Base-by-base conservation (phyloP, 1,140 invertebrate species). In the Zaprionus davidi region DNA sequence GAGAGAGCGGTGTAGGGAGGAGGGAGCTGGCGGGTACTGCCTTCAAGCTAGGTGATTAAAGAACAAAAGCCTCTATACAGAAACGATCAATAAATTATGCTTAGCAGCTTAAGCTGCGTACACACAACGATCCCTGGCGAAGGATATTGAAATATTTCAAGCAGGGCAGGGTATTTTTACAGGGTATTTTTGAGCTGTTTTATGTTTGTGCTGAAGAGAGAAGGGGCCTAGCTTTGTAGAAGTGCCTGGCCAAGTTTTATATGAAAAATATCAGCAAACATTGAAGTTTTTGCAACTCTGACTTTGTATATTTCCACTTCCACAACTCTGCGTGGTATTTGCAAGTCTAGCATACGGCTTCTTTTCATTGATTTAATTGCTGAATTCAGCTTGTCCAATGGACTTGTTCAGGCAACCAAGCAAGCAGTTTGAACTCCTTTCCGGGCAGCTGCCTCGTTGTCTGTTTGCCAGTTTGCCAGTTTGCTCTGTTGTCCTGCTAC, bases 321-420 rank as follows among this genome's bases (percentile, higher is more conserved):
- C 9, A 3, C 0, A 9, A 34, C 31, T 34, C 9, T 58, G 31
- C 12, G 15, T 17, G 24, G 59, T 46, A 62, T 24, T 6, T 46
- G 26, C 1, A 12, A 31, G 24, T 63, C 26, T 3, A 31, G n/a
- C 5, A 26, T n/a, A 2, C n/a, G 5, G 12, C 7, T 2, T 44
- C 22, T 53, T 41, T 36, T 69, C 41, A 36, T 60, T 51, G 67
- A 69, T 69, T 69, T 62, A 62, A 69, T 69, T 69, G 57, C 20
- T 41, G 20, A 60, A 38, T 53, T 36, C 11, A 51, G 3, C 36
- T 53, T n/a, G 6, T 17, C 5, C 3, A 36, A 55, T 9, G 26
- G 26, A 13, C 34, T 22, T 15, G 41, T 15, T 44, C 15, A n/a
- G 41, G 13, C 41, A 5, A 4, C 15, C 17, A 3, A 9, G 7